A percentile compares a stretch with the other conserved stretches of the same genome.
phyloP scores from a whole-genome alignment of 2,888 invertebrate genomes.

The Parnassius apollo region DNA sequence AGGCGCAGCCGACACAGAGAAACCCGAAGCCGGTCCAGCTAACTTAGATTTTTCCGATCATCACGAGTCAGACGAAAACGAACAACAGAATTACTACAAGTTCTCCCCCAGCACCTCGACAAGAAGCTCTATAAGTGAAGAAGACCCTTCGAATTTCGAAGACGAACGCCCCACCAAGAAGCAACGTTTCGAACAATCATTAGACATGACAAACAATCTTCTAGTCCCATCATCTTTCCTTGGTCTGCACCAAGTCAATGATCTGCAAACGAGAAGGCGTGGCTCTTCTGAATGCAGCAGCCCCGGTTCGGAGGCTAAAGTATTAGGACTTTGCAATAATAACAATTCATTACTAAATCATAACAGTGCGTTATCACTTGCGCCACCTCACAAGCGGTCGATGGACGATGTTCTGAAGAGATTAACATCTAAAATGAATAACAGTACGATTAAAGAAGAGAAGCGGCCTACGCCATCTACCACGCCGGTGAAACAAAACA shows the following conservation, averaged over 20 bases:
- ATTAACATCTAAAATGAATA: slow-evolving; percentile 92
- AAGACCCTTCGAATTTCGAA: slow-evolving; percentile 80
- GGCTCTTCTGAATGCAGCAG: slow-evolving; percentile 88
- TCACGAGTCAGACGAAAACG: slow-evolving; percentile 68
- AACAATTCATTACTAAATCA: slow-evolving; percentile 84
- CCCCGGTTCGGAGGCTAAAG: slow-evolving; percentile 84
- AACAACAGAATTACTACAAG: slow-evolving; percentile 69
- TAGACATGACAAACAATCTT: slow-evolving; percentile 83
- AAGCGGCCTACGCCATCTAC: slow-evolving; percentile 86
- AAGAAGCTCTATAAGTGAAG: slow-evolving; percentile 79
- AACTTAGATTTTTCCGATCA: slow-evolving; percentile 69
- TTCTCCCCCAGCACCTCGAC: slow-evolving; percentile 75
- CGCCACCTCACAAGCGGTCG: slow-evolving; percentile 85
- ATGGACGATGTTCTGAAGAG: slow-evolving; percentile 96
- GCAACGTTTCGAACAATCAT: slow-evolving; percentile 80
- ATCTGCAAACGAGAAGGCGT: slow-evolving; percentile 70
- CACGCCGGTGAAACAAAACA: slow-evolving; percentile 82
- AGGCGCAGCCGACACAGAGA: slow-evolving; percentile 78
- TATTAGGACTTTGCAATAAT: slow-evolving; percentile 83
- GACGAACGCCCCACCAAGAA: slow-evolving; percentile 83
- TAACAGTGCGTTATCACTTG: slow-evolving; percentile 76
- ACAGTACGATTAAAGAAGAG: slow-evolving; percentile 86
- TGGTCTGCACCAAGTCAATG: slow-evolving; percentile 81
- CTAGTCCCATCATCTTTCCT: slow-evolving; percentile 77
- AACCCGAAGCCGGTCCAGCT: slow-evolving; percentile 76